Conservation (phyloP, 2,888 invertebrate genomes). For the Sarcophaga rosellei region DNA sequence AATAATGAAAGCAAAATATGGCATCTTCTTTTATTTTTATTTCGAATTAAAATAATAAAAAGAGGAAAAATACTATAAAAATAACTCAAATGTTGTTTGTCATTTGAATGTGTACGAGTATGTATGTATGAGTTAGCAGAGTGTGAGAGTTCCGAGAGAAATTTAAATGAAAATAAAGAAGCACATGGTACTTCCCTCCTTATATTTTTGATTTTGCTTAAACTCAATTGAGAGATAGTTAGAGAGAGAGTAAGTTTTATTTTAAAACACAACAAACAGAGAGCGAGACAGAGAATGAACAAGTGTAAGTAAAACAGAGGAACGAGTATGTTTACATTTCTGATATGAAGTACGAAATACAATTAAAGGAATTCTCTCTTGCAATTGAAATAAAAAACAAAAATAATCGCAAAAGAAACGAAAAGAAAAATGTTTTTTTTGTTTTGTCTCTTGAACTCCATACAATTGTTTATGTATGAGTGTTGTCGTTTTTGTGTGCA, state of each 20-base stretch:
- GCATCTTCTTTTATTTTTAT: constrained; percentile 57
- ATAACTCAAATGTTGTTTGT: constrained; percentile 78
- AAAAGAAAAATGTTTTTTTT: neutral
- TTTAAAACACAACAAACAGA: neutral
- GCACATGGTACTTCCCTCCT: constrained; percentile 32
- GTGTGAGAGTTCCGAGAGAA: constrained; percentile 21
- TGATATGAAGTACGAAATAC: constrained; percentile 50
- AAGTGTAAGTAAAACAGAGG: neutral
- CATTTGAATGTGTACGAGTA: constrained; percentile 75
- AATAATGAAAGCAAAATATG: constrained; percentile 19
- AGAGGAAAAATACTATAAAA: constrained; percentile 45
- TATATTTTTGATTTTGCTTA: neutral
- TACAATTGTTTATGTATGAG: constrained; percentile 64
- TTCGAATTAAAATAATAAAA: constrained; percentile 61
- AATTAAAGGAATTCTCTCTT: constrained; percentile 63
- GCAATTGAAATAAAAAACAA: constrained; percentile 49
- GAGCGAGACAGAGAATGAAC: constrained; percentile 33
- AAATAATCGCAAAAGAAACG: neutral
- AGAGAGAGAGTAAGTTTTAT: too few species aligned
- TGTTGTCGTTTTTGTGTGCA: constrained; percentile 26
- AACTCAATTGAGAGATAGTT: too few species aligned
- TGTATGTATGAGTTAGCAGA: neutral
- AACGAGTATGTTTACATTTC: constrained; percentile 14
- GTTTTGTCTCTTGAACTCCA: constrained; percentile 45
- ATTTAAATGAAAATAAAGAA: constrained; percentile 30